phyloP scores from a whole-genome alignment of 2,797 vertebrate genomes.

The Melanogrammus aeglefinus region DNA sequence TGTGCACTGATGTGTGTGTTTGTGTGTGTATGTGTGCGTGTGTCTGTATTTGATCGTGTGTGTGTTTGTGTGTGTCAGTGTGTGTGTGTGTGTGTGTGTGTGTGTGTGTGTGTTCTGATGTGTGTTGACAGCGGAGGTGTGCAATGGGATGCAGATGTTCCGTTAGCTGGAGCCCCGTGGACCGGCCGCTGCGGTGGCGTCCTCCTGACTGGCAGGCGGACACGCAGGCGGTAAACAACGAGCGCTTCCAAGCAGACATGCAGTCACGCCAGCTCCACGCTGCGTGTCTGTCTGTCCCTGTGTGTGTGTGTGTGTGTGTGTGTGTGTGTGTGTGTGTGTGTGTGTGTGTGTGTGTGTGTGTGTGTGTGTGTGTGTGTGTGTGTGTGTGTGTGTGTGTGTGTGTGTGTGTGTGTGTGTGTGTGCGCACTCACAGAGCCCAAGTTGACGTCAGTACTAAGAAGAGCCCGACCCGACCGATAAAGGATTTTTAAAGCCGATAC shows the following conservation, averaged over 20 bases:
- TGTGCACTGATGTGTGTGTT: slow-evolving; percentile 16
- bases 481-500: too few species aligned
- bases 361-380: not conserved
- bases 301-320: not conserved
- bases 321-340: slow-evolving; percentile 8
- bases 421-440: slow-evolving; percentile 1
- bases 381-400: too few species aligned
- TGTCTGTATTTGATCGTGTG: not conserved
- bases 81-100: not conserved
- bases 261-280: slow-evolving; percentile 38
- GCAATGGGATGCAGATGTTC: slow-evolving; percentile 49
- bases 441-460: not conserved
- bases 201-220: slow-evolving; percentile 24
- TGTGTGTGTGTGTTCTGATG: not conserved
- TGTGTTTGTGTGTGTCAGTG: not conserved
- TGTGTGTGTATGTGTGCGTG: not conserved
- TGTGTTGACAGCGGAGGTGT: slow-evolving; percentile 37
- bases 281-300: slow-evolving; percentile 7
- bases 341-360: not conserved
- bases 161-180: slow-evolving; percentile 21
- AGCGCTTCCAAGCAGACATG: slow-evolving; percentile 46
- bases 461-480: too few species aligned
- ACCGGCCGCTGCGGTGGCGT: slow-evolving; percentile 27
- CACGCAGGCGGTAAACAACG: slow-evolving; percentile 46
- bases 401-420: not conserved